Evolutionary conservation across 2,888 invertebrate species (phyloP), one percentile per base, ranked within the genome.

Genomic region (Erannis defoliaria): DNA sequence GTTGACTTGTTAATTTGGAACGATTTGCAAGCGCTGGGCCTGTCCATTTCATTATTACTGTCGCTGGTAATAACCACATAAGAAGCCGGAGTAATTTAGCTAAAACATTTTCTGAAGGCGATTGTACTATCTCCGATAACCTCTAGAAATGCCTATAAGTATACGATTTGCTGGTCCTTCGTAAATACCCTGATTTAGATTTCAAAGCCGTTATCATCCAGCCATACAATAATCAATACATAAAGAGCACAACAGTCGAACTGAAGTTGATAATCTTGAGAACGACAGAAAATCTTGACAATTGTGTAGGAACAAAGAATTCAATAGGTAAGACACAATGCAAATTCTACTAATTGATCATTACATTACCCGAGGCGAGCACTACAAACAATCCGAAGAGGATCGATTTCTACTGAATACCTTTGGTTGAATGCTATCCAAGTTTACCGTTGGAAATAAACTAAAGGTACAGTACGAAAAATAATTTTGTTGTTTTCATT

Each of bases 281-380:
- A 12, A 8, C 38, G 31, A 23, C 33, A 51, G 14, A 60, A 51
- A 64, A 43, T 38, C 12, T 23, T 37, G 18, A 18, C 9, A 0
- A 37, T 35, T 49, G 35, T 37, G 35, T 14, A 23, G 40, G 29
- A 14, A 51, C 53, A 55, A 64, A 71, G 62, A 68, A 68, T 57
- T 61, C 54, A 48, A 51, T 66, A 65, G 58, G 59, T 58, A 64
- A 72, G 59, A 66, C 66, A 74, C 72, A 72, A 75, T 76, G 73
- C 72, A 77, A 76, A 78, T 75, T 71, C 62, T 54, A 63, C 66
- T 79, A 83, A 83, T 82, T 83, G 84, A 81, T 83, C 84, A 81
- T 82, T 82, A 82, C 68, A 72, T 63, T 59, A 66, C 51, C 23
- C 21, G 16, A 48, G 9, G 65, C 59, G 51, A 75, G 65, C 67